These are phyloP conservation scores for Cotesia congregata DNA, from an alignment of 2,888 invertebrate species.

Conservation along the genomic window DNA sequence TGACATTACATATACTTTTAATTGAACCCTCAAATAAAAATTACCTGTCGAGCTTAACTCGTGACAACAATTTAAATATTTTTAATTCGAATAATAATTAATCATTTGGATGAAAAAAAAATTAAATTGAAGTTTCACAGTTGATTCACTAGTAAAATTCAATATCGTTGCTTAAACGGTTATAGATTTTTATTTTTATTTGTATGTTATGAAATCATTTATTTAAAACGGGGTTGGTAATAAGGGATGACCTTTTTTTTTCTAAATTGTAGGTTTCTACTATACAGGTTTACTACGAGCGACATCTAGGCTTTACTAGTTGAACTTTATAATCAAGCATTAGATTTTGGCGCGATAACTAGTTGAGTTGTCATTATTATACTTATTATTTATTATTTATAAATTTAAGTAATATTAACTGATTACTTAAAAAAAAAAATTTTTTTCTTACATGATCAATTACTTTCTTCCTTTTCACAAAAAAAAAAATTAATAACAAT, in stretches of 20 bases:
- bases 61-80: not conserved
- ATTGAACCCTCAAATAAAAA: not conserved
- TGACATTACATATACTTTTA: not conserved
- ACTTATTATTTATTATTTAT: not conserved
- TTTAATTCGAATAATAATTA: not conserved
- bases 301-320: constrained; percentile 28
- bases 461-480: too few relatives aligned
- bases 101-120: too few relatives aligned
- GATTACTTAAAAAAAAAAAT: not conserved
- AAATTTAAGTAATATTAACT: too few relatives aligned
- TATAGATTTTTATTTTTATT: too few relatives aligned
- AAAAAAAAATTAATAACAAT: too few relatives aligned
- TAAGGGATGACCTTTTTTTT: not conserved
- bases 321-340: constrained; percentile 21
- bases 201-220: too few relatives aligned
- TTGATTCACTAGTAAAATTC: too few relatives aligned
- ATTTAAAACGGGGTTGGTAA: not conserved
- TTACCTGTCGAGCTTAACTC: not conserved
- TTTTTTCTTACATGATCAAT: not conserved
- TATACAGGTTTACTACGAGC: constrained; percentile 20
- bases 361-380: not conserved
- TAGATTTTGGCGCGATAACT: constrained; percentile 16
- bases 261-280: constrained; percentile 31
- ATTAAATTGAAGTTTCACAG: too few relatives aligned
- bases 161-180: too few relatives aligned